Evolutionary conservation across 1,140 invertebrate genomes (phyloP), one percentile per base, ranked within the genome.

Genomic region (Sminthurinus signatus): DNA sequence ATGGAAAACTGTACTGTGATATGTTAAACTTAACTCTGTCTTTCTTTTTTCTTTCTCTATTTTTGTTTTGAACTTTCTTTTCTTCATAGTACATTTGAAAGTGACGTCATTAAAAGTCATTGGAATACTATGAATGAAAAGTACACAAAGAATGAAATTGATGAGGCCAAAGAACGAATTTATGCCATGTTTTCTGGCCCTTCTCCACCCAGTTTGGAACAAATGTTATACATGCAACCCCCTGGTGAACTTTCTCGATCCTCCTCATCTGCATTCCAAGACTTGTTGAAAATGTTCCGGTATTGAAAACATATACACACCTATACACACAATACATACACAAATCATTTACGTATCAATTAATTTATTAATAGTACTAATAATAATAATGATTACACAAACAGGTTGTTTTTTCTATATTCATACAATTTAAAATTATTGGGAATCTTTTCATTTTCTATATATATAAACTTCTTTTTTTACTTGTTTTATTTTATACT

Each of bases 241-340:
- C 62, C 62, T 25, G 29, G 32, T 19, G 4, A 56, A 3, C n/a
- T 12, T 10, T 56, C 54, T 12, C 29, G 54, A 14, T 19, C 17
- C 19, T 56, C 54, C 19, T 36, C 10, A 8, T 56, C 54, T 39
- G 63, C 63, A 10, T 62, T 69, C 29, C 31, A 64, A 1, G 67
- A 69, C 29, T 17, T 69, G 15, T 48, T 69, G 10, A 65, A 65
- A 48, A 65, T 69, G 62, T 65, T 69, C 67, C 54, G 54, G 54
- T 56, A 56, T n/a, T n/a, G n/a, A n/a, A n/a, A n/a, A n/a, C n/a
- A n/a, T n/a, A n/a, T n/a, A n/a, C n/a, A n/a, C 10, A n/a, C 10
- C 39, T n/a, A n/a, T 12, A 42, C n/a, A 12, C 39, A n/a, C 39
- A 42, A 42, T 10, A n/a, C n/a, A n/a, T n/a, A n/a, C n/a, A n/a